Evolutionary conservation across 1,140 invertebrate species (phyloP).

Genomic region (Drosophila truncata): DNA sequence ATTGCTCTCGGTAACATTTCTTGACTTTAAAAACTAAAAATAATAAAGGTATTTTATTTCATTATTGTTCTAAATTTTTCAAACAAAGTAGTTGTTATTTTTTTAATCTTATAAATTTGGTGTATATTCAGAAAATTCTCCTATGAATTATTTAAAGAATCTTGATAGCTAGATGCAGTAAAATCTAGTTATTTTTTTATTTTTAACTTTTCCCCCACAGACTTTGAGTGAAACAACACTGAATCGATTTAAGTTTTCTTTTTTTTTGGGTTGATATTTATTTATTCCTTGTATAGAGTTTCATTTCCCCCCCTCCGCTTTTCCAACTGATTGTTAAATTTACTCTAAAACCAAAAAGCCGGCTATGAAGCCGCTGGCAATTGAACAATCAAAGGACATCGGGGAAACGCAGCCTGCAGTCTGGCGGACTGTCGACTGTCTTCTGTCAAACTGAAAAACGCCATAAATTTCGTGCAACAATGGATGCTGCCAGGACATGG

Average conservation of each 20-base stretch:
- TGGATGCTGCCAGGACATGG: constrained; percentile 46
- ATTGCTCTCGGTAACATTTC: background rate
- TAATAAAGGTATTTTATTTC: background rate
- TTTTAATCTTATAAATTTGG: background rate
- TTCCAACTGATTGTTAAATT: constrained; percentile 23
- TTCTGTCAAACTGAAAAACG: constrained; percentile 80
- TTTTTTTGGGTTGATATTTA: background rate
- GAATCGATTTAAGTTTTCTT: too few species aligned
- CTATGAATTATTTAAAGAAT: background rate
- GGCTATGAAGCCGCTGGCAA: constrained; percentile 6
- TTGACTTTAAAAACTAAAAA: background rate
- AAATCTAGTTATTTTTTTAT: too few species aligned
- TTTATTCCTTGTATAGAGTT: background rate
- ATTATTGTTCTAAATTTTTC: background rate
- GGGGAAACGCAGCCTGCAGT: constrained; percentile 28
- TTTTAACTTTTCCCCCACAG: too few species aligned
- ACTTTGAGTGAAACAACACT: background rate
- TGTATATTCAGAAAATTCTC: background rate
- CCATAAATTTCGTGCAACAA: constrained; percentile 75
- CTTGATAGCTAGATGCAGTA: too few species aligned
- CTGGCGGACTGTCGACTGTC: constrained; percentile 18
- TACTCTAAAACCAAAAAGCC: constrained; percentile 38
- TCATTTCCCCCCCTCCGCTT: background rate
- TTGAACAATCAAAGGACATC: constrained; percentile 33
- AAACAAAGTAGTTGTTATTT: background rate